These are phyloP conservation scores for Scaptomyza hsui DNA, from an alignment of 1,140 invertebrate genomes.

Conservation along the genomic window DNA sequence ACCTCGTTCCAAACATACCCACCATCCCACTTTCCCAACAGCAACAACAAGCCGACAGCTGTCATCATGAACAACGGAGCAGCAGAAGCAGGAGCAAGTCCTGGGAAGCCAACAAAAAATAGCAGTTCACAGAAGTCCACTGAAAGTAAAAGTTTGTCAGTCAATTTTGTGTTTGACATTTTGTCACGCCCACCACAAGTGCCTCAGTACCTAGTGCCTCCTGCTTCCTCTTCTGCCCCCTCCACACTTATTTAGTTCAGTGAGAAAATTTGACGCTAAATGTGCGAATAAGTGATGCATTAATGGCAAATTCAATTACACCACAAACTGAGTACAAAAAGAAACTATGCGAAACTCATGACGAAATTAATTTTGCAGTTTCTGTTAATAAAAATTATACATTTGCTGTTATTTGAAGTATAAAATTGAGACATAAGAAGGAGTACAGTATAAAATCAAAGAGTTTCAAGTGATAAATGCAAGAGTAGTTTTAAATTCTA, in stretches of 20 bases:
- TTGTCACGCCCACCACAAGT: conserved; percentile 51
- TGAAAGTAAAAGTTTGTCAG: conserved; percentile 74
- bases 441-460: no score
- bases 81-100: conserved; percentile 8
- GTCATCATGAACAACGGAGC: conserved; percentile 47
- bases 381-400: not conserved
- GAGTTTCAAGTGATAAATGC: no score
- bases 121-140: conserved; percentile 52
- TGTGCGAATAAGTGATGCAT: conserved; percentile 42
- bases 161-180: conserved; percentile 68
- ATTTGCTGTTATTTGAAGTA: not conserved
- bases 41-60: conserved; percentile 42
- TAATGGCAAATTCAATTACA: conserved; percentile 53
- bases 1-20: not conserved
- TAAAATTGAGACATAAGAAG: no score
- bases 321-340: conserved; percentile 22
- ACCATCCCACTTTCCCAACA: not conserved
- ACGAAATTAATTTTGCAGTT: conserved; percentile 29
- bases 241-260: not conserved
- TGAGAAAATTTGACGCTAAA: conserved; percentile 36
- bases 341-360: conserved; percentile 27
- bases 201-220: not conserved
- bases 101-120: conserved; percentile 59
- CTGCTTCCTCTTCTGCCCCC: not conserved
- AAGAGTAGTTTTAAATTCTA: no score